Base-by-base conservation (phyloP, 2,797 vertebrate species). In the Acipenser transmontanus region DNA sequence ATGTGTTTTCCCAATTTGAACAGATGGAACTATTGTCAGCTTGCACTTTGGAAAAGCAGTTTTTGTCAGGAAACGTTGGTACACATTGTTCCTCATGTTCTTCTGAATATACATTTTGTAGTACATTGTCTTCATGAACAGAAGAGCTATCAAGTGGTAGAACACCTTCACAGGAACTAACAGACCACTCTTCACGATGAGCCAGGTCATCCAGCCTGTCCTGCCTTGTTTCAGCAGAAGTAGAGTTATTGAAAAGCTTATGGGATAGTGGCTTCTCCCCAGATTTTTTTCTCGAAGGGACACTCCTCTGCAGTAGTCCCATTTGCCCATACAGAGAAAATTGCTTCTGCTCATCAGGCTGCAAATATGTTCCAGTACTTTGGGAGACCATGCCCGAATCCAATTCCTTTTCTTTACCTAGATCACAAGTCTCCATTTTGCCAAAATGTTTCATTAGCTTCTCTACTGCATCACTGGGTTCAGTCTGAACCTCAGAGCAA, bases 371-470 rank as follows among this genome's bases (percentile, higher is more conserved):
- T 7, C 77, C 80, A 0, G 85, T 87, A 6, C 81, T 74, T 12
- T 87, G 89, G 0, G 87, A 88, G 1, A 74, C 81, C 0, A 85
- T 71, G 0, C 88, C 87, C 0, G 88, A 88, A 72, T 89, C 86
- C 0, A 87, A 77, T 2, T 89, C 85, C 11, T 77, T 70, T 6
- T 69, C 72, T 11, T 8, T 59, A 7, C 62, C 68, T 65, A 71
- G 20, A 61, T 85, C 83, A 0, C 50, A 49, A 17, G 71, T 69
- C 50, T 77, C 72, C 5, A 90, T 82, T 62, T 89, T 88, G 59
- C 87, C 84, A 72, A 90, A 63, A 62, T 83, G 87, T n/a, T 89
- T 82, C 0, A 88, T 85, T 34, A 91, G 83, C 67, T 89, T 87
- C 66, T 75, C 79, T 5, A 91, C 82, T 52, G 84, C 77, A 0